Conservation (phyloP, 1,140 invertebrate genomes). For the Physella acuta region DNA sequence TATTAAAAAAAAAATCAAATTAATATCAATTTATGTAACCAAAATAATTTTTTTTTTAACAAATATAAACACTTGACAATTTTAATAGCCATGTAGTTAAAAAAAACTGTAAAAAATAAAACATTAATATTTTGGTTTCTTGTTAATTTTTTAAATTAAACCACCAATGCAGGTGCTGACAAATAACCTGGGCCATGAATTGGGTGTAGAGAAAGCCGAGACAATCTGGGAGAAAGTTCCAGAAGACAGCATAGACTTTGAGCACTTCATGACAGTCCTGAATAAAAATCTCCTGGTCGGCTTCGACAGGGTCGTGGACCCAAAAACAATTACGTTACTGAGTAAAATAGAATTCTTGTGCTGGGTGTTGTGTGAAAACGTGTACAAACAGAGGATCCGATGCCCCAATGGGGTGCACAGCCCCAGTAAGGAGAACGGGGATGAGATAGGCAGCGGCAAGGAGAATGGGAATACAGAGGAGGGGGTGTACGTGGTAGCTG, state of each 20-base stretch:
- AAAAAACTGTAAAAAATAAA: conserved; percentile 1
- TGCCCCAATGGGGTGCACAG: background rate
- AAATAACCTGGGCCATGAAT: conserved; percentile 71
- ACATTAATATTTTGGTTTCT: background rate
- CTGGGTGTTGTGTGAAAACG: conserved; percentile 75
- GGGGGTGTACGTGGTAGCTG: no score
- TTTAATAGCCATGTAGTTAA: no score
- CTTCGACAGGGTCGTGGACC: conserved; percentile 45
- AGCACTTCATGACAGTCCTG: conserved; percentile 74
- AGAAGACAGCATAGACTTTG: conserved; percentile 70
- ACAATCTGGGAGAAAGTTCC: conserved; percentile 75
- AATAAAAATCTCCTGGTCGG: conserved; percentile 73
- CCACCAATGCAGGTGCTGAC: conserved; percentile 74
- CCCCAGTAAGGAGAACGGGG: background rate
- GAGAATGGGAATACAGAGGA: conserved; percentile 1
- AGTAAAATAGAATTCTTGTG: conserved; percentile 72
- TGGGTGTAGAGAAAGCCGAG: conserved; percentile 75
- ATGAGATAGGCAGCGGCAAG: no score
- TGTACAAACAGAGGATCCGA: conserved; percentile 58
- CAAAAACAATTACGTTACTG: conserved; percentile 56
- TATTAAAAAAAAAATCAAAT: no score
- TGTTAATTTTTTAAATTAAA: background rate
- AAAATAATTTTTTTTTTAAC: no score
- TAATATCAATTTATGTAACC: no score
- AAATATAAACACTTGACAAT: no score